Base-by-base conservation (phyloP, 2,797 vertebrate species). In the Crocidura indochinensis region DNA sequence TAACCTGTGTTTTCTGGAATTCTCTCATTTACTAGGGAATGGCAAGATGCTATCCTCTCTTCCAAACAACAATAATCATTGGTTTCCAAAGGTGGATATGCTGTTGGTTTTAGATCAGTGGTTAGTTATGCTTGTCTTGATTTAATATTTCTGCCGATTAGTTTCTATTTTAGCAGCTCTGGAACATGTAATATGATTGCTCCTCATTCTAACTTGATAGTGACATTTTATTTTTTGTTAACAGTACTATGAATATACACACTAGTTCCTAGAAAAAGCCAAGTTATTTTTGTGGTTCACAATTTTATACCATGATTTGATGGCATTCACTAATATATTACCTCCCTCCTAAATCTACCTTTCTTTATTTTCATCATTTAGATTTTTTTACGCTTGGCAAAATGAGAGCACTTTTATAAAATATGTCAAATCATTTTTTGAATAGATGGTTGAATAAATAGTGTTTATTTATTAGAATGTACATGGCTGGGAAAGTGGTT, bases 381-480 rank as follows among this genome's bases (percentile, higher is more conserved):
- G 56, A 53, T 53, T 68, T 80, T 72, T 47, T 73, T 91, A 73
- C 81, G 14, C 12, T 12, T 92, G 2, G 68, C 71, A 81, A 31
- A 77, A 64, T 29, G 53, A 8, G 26, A 60, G 1, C 4, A 31
- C 64, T 85, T 60, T 82, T 90, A 75, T 87, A 84, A 77, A 44
- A 9, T 65, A 15, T 6, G 19, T 82, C 47, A 65, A 84, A 79
- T 87, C 10, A 88, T 81, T 82, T 84, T 74, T 68, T 67, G 24
- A 90, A 44, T 75, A 82, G 10, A 67, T 82, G 27, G 51, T 84
- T 89, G 38, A 73, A 88, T 84, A 81, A 87, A 72, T 44, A 31
- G 27, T 10, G 67, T 62, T 88, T 67, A 38, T 94, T 65, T 60
- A 84, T 93, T 71, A 89, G 69, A 76, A 60, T 84, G 1, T 60